These are phyloP conservation scores for Hemaris fuciformis DNA, from an alignment of 2,888 invertebrate genomes.

Conservation along the genomic window DNA sequence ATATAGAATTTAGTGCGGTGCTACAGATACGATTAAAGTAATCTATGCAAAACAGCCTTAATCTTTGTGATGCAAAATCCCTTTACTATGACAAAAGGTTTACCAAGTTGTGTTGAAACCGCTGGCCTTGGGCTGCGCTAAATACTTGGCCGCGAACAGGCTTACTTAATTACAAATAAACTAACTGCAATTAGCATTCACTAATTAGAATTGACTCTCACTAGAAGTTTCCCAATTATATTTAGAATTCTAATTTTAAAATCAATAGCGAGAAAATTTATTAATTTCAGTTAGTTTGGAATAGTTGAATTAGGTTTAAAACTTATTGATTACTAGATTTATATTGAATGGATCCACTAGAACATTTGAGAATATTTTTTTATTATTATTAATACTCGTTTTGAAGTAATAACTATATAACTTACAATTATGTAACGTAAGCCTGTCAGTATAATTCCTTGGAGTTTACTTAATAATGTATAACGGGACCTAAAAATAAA, in stretches of 20 bases:
- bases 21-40: not conserved
- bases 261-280: not conserved
- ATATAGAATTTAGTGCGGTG: not conserved
- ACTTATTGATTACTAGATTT: no score
- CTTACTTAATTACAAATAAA: conserved; percentile 41
- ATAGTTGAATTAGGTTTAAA: no score
- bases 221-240: conserved; percentile 18
- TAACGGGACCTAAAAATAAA: no score
- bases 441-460: no score
- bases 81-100: conserved; percentile 32
- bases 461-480: no score
- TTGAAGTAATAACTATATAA: no score
- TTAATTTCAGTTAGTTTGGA: not conserved
- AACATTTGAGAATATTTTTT: no score
- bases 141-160: conserved; percentile 40
- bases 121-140: conserved; percentile 37
- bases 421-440: no score
- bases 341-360: no score
- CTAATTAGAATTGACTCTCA: conserved; percentile 30
- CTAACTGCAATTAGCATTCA: conserved; percentile 33
- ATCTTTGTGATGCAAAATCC: conserved; percentile 31
- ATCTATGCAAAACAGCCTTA: conserved; percentile 1
- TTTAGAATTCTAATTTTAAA: not conserved
- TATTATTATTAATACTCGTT: no score
- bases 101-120: conserved; percentile 28